Evolutionary conservation across 2,888 invertebrate genomes (phyloP).

Genomic region (Seladonia tumulorum): DNA sequence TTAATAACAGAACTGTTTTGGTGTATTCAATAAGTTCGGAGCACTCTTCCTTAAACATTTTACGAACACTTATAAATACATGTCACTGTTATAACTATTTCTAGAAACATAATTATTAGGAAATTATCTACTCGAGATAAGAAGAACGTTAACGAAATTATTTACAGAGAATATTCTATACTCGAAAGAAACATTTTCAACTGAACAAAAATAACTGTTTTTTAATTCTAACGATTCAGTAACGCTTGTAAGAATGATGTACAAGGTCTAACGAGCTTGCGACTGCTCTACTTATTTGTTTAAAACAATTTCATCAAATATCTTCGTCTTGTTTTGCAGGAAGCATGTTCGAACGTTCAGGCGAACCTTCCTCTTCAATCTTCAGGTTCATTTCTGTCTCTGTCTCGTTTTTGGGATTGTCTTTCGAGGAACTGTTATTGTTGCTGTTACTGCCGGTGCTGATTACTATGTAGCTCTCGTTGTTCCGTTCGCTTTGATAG

Average conservation of each 20-base stretch:
- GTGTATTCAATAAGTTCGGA: no score
- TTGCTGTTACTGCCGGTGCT: slow-evolving; percentile 1
- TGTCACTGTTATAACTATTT: no score
- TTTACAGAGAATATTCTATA: no score
- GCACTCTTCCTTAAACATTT: no score
- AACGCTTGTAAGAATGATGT: not conserved
- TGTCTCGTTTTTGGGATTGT: slow-evolving; percentile 14
- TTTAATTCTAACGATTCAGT: not conserved
- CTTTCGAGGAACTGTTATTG: not conserved
- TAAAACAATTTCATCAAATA: slow-evolving; percentile 7
- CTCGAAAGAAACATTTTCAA: not conserved
- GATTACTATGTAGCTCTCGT: slow-evolving; percentile 48
- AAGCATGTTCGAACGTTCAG: slow-evolving; percentile 15
- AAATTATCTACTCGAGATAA: no score
- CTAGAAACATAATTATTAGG: no score
- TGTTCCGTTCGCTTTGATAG: slow-evolving; percentile 29
- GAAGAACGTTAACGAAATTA: no score
- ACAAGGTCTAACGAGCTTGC: not conserved
- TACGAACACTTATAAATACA: no score
- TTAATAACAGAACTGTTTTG: no score
- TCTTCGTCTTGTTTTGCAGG: slow-evolving; percentile 7
- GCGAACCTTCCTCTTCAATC: not conserved
- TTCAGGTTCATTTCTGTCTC: slow-evolving; percentile 19
- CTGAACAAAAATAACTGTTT: not conserved
- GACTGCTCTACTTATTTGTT: not conserved